These are phyloP conservation scores for Sisyra terminalis DNA, from an alignment of 2,888 invertebrate genomes.

Conservation along the genomic window DNA sequence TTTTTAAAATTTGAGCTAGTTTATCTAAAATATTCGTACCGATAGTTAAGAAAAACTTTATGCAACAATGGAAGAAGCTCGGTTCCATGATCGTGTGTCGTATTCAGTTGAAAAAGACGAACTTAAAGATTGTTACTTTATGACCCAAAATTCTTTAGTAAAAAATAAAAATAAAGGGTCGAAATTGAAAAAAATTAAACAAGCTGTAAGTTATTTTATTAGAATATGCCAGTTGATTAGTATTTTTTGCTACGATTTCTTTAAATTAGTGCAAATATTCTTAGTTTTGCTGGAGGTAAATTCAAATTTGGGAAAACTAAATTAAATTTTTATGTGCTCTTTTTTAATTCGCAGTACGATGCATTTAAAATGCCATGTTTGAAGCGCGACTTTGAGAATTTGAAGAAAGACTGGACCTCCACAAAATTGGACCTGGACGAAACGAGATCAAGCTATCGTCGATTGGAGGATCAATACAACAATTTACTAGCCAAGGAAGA, in stretches of 20 bases:
- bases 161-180: not conserved
- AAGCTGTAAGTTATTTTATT: not conserved
- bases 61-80: too few relatives aligned
- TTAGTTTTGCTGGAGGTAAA: not conserved
- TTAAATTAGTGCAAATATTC: not conserved
- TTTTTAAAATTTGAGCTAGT: too few relatives aligned
- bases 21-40: too few relatives aligned
- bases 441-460: constrained; percentile 21
- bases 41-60: too few relatives aligned
- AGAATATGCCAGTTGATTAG: too few relatives aligned
- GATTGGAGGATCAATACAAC: constrained; percentile 24
- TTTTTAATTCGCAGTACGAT: constrained; percentile 32
- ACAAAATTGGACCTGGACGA: constrained; percentile 31
- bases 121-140: too few relatives aligned
- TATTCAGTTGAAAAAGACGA: too few relatives aligned
- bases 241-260: not conserved
- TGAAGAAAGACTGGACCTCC: constrained; percentile 28
- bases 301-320: too few relatives aligned
- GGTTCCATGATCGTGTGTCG: too few relatives aligned
- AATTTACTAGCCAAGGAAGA: constrained; percentile 25
- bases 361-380: constrained; percentile 39
- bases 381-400: constrained; percentile 30
- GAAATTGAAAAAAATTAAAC: not conserved
- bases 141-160: too few relatives aligned
- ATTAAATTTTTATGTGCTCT: constrained; percentile 5